phyloP scores from a whole-genome alignment of 1,140 invertebrate species.

The Formica selysi region DNA sequence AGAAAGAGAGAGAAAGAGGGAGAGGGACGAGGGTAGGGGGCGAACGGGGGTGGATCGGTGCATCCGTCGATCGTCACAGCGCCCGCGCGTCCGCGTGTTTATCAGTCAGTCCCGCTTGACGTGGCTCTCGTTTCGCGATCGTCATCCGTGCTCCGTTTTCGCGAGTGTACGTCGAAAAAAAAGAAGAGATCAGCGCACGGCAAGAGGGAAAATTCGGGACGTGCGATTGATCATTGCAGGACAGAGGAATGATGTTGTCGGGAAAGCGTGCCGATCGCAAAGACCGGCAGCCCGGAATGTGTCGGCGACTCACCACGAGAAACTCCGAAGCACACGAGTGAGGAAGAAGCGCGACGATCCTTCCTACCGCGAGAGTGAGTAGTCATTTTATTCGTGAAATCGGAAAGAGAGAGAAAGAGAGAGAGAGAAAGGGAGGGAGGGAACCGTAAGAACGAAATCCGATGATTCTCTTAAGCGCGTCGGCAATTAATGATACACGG shows the following conservation, averaged over 20 bases:
- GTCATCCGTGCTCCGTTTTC: constrained; percentile 23
- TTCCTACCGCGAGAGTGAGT: constrained; percentile 70
- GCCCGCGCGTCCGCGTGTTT: constrained; percentile 51
- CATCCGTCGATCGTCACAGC: constrained; percentile 62
- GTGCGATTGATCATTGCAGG: not conserved
- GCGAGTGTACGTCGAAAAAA: constrained; percentile 9
- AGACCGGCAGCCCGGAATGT: constrained; percentile 40
- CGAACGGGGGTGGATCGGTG: constrained; percentile 28
- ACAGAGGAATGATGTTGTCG: constrained; percentile 33
- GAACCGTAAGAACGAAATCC: constrained; percentile 24
- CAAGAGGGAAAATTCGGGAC: too few species aligned
- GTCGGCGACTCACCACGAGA: constrained; percentile 24
- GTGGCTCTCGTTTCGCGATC: constrained; percentile 32
- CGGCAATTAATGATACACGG: constrained; percentile 36
- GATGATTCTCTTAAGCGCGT: constrained; percentile 8
- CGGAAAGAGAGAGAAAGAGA: not conserved
- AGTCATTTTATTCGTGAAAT: constrained; percentile 34
- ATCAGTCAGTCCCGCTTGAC: constrained; percentile 8
- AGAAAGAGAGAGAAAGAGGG: constrained; percentile 25
- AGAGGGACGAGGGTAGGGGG: constrained; percentile 5
- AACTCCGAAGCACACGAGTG: constrained; percentile 50
- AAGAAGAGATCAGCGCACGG: not conserved
- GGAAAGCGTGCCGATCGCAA: constrained; percentile 15
- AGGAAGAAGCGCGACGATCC: constrained; percentile 53
- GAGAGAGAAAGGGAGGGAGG: not conserved